Evolutionary conservation across 1,140 invertebrate genomes (phyloP).

Genomic region (Temnothorax curvispinosus): DNA sequence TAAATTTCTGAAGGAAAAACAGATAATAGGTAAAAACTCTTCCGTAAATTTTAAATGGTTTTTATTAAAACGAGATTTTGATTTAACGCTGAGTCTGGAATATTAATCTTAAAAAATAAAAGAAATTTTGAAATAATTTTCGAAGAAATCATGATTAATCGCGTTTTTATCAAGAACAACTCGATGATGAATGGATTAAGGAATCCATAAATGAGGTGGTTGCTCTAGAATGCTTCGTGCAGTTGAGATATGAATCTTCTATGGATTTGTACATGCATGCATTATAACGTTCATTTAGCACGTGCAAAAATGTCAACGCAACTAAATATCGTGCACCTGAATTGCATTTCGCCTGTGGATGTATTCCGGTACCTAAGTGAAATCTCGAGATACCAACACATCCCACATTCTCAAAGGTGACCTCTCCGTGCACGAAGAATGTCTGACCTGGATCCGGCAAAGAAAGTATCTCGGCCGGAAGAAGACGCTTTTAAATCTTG

Average conservation of each 20-base stretch:
- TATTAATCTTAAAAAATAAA: not conserved
- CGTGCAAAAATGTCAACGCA: constrained; percentile 74
- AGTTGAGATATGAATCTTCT: not conserved
- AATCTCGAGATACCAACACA: constrained; percentile 37
- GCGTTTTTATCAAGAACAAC: not conserved
- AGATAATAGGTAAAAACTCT: not conserved
- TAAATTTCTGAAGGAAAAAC: not conserved
- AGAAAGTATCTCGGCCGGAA: constrained; percentile 57
- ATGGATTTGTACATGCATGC: not conserved
- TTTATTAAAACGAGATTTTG: not conserved
- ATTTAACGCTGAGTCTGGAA: not conserved
- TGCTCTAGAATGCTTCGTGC: not conserved
- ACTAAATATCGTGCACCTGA: constrained; percentile 74
- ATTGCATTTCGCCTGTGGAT: not conserved
- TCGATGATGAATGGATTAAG: not conserved
- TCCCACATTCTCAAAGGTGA: constrained; percentile 40
- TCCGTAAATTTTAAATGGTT: not conserved
- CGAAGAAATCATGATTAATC: not conserved
- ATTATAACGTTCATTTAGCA: constrained; percentile 63
- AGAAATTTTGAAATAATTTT: not conserved
- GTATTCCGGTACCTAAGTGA: not conserved
- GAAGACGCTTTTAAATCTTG: constrained; percentile 59
- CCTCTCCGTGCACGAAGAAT: constrained; percentile 33
- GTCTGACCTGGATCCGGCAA: constrained; percentile 48
- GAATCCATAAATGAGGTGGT: not conserved